These are phyloP conservation scores for Diorhabda carinulata DNA, from an alignment of 1,140 invertebrate species.

Conservation along the genomic window DNA sequence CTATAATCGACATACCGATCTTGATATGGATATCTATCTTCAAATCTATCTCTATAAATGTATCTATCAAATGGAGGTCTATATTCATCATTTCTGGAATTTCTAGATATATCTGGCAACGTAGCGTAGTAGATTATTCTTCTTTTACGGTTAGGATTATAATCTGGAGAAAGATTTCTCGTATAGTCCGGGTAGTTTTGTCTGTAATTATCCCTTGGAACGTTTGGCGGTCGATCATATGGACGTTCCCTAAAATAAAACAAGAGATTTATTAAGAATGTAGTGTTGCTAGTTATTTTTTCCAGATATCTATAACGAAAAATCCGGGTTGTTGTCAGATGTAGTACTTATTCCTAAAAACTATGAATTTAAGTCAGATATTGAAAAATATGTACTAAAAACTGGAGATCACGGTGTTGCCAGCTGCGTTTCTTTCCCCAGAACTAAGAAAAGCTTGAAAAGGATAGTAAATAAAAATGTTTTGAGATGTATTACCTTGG, in stretches of 20 bases:
- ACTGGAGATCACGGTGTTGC: too few species aligned
- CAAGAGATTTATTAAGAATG: too few species aligned
- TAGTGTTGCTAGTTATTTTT: too few species aligned
- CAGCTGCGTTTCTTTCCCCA: too few species aligned
- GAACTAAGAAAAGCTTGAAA: too few species aligned
- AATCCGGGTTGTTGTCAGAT: too few species aligned
- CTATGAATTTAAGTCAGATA: too few species aligned
- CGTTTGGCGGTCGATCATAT: background rate
- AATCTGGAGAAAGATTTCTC: slow-evolving; percentile 11
- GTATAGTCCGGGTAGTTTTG: slow-evolving; percentile 22
- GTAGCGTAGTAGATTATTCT: slow-evolving; percentile 52
- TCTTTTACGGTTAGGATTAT: slow-evolving; percentile 34
- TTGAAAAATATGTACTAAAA: too few species aligned
- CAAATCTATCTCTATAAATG: slow-evolving; percentile 26
- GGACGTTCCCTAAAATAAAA: background rate
- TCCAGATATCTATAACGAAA: too few species aligned
- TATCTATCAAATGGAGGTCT: slow-evolving; percentile 29
- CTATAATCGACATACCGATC: slow-evolving; percentile 15
- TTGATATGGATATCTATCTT: slow-evolving; percentile 29
- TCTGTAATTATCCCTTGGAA: slow-evolving; percentile 10
- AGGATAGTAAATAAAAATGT: too few species aligned
- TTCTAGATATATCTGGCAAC: slow-evolving; percentile 50
- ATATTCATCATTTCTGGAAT: slow-evolving; percentile 40
- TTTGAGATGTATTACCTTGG: background rate
- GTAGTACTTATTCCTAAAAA: too few species aligned